Percentiles rank a stretch among this genome's conserved stretches.
Evolutionary conservation across 2,888 invertebrate genomes (phyloP).

Genomic region (Pediacus dermestoides): DNA sequence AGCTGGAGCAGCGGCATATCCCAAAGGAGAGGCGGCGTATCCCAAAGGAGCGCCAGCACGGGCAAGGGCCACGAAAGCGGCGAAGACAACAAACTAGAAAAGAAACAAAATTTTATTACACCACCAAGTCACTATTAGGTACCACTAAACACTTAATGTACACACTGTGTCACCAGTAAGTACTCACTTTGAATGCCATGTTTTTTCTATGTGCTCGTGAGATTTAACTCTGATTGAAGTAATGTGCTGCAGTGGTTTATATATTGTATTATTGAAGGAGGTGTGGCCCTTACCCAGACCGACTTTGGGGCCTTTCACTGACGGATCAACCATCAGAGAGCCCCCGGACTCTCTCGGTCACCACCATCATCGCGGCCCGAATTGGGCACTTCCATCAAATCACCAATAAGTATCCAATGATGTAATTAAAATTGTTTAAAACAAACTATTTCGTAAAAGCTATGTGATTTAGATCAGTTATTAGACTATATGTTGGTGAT

Average conservation of each 20-base stretch:
- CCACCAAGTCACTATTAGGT: no score
- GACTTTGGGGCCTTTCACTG: constrained; percentile 33
- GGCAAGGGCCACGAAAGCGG: constrained; percentile 33
- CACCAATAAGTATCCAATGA: no score
- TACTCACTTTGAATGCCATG: constrained; percentile 36
- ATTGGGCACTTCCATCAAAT: no score
- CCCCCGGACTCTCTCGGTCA: constrained; percentile 16
- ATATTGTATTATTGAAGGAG: constrained; percentile 18
- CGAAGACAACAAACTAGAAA: constrained; percentile 35
- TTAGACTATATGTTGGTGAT: no score
- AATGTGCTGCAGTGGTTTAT: background rate
- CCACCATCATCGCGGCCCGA: no score
- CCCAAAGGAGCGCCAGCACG: constrained; percentile 31
- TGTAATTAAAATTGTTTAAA: no score
- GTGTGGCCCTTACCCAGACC: constrained; percentile 29
- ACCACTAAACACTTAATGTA: constrained; percentile 15
- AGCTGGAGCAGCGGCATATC: constrained; percentile 25
- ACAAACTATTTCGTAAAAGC: no score
- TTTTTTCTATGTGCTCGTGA: constrained; percentile 13
- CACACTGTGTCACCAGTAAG: constrained; percentile 20
- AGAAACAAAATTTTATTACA: constrained; percentile 11
- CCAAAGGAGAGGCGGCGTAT: constrained; percentile 26
- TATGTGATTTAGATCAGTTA: no score
- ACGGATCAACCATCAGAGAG: constrained; percentile 18
- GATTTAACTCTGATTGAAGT: constrained; percentile 6